Base-by-base conservation (phyloP, 2,797 vertebrate species). In the Rhinogobio ventralis region DNA sequence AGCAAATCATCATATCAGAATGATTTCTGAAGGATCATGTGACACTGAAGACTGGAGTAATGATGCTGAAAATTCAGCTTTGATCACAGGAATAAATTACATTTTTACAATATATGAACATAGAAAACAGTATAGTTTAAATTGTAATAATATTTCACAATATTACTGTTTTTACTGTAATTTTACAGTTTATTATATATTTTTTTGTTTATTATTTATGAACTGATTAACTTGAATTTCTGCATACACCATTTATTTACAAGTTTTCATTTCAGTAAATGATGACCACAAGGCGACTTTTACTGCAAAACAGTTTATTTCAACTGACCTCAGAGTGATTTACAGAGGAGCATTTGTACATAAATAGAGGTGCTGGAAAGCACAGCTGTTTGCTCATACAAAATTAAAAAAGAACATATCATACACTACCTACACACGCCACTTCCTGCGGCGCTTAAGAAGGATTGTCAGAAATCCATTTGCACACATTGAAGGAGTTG, bases 401-500 rank as follows among this genome's bases (percentile, higher is more conserved):
- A 97, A 97, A 96, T 92, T 93, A 91, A 94, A 96, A 94, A 95
- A 92, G 86, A 94, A 94, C 83, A 93, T 94, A 94, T 91, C 83
- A 86, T 97, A 97, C 95, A 98, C 77, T 95, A 97, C 97, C 91
- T 96, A 98, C 96, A 98, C 72, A 90, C 86, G 91, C 91, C 93
- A 91, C 90, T 76, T 91, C 53, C 39, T 87, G 85, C 81, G 84
- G 89, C 33, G 86, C 87, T 90, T 91, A 89, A 84, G 88, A 85
- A 87, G 89, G 90, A 93, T 92, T 91, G 90, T 92, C 92, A 88
- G 0, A 86, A 87, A 87, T 92, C 88, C 89, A 80, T 88, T 90
- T 86, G 85, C 83, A 90, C 73, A 45, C 23, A 17, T 55, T 6
- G 80, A 30, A 53, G 66, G 88, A 89, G 79, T 87, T 86, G 86